A percentile compares a stretch with the other conserved stretches of the same genome.
These are phyloP conservation scores for Lasioglossum leucozonium DNA, from an alignment of 2,888 invertebrate genomes.

Conservation along the genomic window DNA sequence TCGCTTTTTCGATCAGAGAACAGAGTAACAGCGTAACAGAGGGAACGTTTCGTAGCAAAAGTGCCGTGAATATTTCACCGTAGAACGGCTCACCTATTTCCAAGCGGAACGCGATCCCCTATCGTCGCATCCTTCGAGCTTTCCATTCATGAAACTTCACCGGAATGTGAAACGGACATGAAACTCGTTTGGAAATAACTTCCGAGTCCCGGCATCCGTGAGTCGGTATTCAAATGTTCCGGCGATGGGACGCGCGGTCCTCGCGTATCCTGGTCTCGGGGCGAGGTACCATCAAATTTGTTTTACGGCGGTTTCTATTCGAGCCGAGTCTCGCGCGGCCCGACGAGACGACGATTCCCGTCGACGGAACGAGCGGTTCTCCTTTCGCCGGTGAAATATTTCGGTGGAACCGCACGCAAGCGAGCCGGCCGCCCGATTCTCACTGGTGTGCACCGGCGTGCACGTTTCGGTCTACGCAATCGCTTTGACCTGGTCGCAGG, in stretches of 20 bases:
- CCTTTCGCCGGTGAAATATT: slow-evolving; percentile 27
- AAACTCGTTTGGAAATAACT: background rate
- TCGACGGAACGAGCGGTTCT: background rate
- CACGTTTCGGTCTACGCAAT: slow-evolving; percentile 68
- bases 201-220: background rate
- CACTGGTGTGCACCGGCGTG: slow-evolving; percentile 63
- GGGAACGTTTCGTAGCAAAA: background rate
- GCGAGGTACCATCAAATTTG: background rate
- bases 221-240: background rate
- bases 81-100: slow-evolving; percentile 7
- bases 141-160: slow-evolving; percentile 10
- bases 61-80: background rate
- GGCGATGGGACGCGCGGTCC: background rate
- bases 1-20: background rate
- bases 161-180: background rate
- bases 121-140: slow-evolving; percentile 2
- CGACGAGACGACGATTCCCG: background rate
- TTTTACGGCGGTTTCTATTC: background rate
- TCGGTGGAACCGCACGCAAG: slow-evolving; percentile 36
- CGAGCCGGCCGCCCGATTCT: slow-evolving; percentile 61
- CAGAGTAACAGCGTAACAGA: background rate
- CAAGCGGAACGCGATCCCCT: background rate
- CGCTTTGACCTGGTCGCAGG: slow-evolving; percentile 60
- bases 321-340: background rate
- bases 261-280: background rate